These are phyloP conservation scores for Andrena dorsata DNA, from an alignment of 2,888 invertebrate genomes.

Conservation along the genomic window DNA sequence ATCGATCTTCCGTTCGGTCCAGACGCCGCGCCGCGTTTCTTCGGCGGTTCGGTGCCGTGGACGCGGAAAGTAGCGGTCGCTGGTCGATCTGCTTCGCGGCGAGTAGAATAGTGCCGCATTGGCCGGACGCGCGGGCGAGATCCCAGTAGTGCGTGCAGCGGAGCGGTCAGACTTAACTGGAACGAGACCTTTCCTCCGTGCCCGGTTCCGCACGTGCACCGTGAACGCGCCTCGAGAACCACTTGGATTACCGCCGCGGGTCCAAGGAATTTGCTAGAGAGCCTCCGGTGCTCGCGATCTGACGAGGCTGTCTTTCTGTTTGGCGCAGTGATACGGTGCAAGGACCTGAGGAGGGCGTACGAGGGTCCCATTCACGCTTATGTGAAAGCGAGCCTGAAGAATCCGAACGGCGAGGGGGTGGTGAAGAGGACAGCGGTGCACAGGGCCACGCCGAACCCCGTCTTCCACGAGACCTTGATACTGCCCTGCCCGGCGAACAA, in stretches of 20 bases:
- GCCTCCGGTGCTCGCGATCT: conserved; percentile 5
- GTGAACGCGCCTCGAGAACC: neutral
- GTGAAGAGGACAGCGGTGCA: conserved; percentile 93
- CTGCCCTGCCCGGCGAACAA: conserved; percentile 87
- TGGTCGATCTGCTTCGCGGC: conserved; percentile 23
- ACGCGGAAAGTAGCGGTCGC: neutral
- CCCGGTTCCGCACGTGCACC: conserved; percentile 1
- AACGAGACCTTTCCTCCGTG: neutral
- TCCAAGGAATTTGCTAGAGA: neutral
- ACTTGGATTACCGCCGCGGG: neutral
- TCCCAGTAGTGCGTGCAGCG: conserved; percentile 70
- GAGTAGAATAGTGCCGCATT: conserved; percentile 78
- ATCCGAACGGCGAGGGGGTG: conserved; percentile 86
- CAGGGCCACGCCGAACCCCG: conserved; percentile 91
- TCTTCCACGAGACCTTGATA: conserved; percentile 92
- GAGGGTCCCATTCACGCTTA: conserved; percentile 92
- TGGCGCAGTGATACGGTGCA: conserved; percentile 90
- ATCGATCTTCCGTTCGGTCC: conserved; percentile 20
- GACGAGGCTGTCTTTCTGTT: conserved; percentile 35
- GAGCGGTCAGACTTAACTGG: conserved; percentile 61
- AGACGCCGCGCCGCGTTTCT: neutral
- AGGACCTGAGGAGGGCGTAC: conserved; percentile 89
- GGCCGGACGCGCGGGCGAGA: conserved; percentile 71
- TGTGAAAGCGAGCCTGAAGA: conserved; percentile 89
- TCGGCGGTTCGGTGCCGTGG: neutral